Base-by-base conservation (phyloP, 2,888 invertebrate species). In the Cantharis rufa region DNA sequence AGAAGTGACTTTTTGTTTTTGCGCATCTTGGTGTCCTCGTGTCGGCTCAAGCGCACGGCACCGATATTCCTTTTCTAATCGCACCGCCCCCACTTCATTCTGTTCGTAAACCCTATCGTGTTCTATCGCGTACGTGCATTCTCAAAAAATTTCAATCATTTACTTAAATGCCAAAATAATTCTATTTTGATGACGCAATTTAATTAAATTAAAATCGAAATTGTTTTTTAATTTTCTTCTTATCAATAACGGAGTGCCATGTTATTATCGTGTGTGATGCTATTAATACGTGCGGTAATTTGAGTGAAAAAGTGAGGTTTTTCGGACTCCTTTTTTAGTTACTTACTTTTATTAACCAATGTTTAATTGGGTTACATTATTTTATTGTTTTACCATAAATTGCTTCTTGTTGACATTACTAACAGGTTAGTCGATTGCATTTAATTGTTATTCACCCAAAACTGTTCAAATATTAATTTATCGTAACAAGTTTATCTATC, bases 1-100 rank as follows among this genome's bases (percentile, higher is more conserved):
- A 48, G 48, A 48, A 48, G 48, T n/a, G 48, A 48, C 48, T 76
- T 32, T 72, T 76, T 74, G 73, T 75, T 75, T 76, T 84, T 83
- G 85, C 85, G 85, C 85, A 85, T 84, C 84, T 84, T 83, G 72
- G 79, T 80, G 80, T 82, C 84, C 84, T 84, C 84, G 84, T 84
- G 84, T 84, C 81, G 83, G 83, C 84, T 83, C 84, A 82, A 80
- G 86, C 86, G 86, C 86, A 85, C 83, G 48, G 48, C 48, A 48
- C 48, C 48, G 84, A 81, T 81, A 81, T 81, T 84, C 82, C 81
- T 82, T 82, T 80, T 81, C 81, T 80, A 74, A 76, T 82, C 77
- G 81, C 82, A 77, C 84, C 84, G 83, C 84, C 84, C 81, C 81
- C 84, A 83, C 82, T 81, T 84, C 84, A 85, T 84, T 85, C 84